Base-by-base conservation (phyloP, 2,113 vertebrate genomes). In the Struthio camelus region DNA sequence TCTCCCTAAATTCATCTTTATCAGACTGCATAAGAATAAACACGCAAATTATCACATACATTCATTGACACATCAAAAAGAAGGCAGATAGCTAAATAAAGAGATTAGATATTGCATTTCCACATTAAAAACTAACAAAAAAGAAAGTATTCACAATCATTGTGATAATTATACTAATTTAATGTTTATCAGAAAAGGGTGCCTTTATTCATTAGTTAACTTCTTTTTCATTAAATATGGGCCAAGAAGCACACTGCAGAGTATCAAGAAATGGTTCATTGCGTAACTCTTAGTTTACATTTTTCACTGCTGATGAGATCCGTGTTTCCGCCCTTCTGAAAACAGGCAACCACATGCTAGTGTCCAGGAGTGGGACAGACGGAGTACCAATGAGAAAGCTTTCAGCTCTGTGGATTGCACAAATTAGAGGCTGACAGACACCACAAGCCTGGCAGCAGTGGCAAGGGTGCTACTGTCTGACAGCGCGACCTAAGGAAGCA, bases 11-110 rank as follows among this genome's bases (percentile, higher is more conserved):
- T 46, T 80, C 42, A 56, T 89, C 80, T 90, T 87, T 66, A 53
- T 87, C 93, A 66, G 91, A 51, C 98, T 98, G 89, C 36, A 86
- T n/a, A 95, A 84, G 97, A 87, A 94, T 44, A 93, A 2, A 81
- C 7, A 51, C 0, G 0, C 23, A 64, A 81, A 30, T 89, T 90
- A 80, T 8, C 84, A 18, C 6, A 38, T 10, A 40, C 4, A 34
- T 76, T 79, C 66, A 76, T 1, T 36, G 25, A 69, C 64, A 19
- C 25, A 75, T 20, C 11, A 53, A 71, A 73, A 89, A 62, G 42
- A n/a, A 54, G 25, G 28, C 32, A 51, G 70, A 51, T 10, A 76
- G 6, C 4, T 84, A 22, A 82, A 70, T 28, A 62, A 5, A 66
- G 11, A 79, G 18, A 85, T 7, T n/a, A 82, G 4, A 70, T 48